Evolutionary conservation across 64 coral and sea anemone species (phyloP).

Genomic region (Actinia tenebrosa): DNA sequence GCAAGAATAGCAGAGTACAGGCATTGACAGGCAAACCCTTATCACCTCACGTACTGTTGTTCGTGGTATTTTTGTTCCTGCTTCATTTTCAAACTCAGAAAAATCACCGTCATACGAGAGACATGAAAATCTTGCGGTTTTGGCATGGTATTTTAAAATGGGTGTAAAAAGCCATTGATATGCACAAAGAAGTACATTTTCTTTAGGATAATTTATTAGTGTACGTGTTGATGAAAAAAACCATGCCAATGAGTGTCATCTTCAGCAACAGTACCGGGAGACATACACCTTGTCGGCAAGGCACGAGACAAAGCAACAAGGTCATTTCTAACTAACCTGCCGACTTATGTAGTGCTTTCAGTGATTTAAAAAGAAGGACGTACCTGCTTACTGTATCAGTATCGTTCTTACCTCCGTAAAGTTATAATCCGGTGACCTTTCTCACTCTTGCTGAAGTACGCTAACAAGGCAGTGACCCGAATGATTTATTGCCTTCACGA

Average conservation of each 20-base stretch:
- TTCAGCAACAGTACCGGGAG: neutral
- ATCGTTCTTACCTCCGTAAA: neutral
- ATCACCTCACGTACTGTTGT: neutral
- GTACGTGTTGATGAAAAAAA: constrained; percentile 2
- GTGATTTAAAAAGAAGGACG: neutral
- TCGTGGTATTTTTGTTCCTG: neutral
- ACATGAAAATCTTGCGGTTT: neutral
- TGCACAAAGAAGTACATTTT: neutral
- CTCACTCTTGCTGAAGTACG: constrained; percentile 6
- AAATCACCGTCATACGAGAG: neutral
- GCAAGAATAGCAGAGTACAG: neutral
- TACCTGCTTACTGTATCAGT: neutral
- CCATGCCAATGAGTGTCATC: neutral
- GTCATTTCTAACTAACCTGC: neutral
- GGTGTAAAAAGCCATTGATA: neutral
- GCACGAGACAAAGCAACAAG: neutral
- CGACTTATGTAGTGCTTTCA: neutral
- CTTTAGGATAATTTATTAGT: neutral
- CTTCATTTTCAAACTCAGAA: too few relatives aligned
- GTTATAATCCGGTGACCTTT: constrained; percentile 3
- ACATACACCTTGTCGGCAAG: neutral
- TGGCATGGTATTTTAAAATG: neutral
- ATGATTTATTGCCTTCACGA: constrained; percentile 3
- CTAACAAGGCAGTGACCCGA: constrained; percentile 7
- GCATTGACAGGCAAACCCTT: neutral